phyloP scores from a whole-genome alignment of 2,113 vertebrate species.

The Microtus ochrogaster region DNA sequence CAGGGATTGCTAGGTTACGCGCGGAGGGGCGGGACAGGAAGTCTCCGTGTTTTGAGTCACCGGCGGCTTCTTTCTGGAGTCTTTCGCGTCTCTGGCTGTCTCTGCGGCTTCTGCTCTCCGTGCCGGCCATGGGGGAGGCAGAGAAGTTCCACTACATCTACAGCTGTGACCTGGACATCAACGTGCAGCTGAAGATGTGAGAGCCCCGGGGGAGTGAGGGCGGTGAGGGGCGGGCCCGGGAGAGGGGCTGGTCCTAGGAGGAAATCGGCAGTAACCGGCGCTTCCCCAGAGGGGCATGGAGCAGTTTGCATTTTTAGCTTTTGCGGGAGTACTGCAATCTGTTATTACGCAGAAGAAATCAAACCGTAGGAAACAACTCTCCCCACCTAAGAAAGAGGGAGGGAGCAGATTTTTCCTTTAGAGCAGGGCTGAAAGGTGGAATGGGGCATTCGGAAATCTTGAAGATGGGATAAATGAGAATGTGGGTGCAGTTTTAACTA shows the following conservation, averaged over 20 bases:
- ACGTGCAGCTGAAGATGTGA: slow-evolving; percentile 98
- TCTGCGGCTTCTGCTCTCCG: rapidly evolving
- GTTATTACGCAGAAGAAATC: neutral
- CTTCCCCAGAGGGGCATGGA: rapidly evolving
- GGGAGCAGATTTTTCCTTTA: neutral
- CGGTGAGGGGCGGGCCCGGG: rapidly evolving
- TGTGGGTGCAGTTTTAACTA: neutral
- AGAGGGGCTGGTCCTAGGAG: neutral
- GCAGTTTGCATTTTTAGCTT: neutral
- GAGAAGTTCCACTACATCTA: slow-evolving; percentile 97
- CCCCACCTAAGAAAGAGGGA: neutral
- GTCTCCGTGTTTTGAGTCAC: neutral
- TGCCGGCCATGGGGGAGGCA: slow-evolving; percentile 88
- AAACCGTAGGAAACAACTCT: neutral
- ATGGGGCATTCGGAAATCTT: neutral
- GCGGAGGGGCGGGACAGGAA: slow-evolving; percentile 64
- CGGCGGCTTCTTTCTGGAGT: rapidly evolving
- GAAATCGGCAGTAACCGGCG: neutral
- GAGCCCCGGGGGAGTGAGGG: slow-evolving; percentile 71
- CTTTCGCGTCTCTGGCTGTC: rapidly evolving
- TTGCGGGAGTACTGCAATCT: neutral
- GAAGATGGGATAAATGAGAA: neutral
- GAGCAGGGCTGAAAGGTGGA: neutral
- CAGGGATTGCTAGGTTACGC: neutral
- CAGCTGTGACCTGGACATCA: slow-evolving; percentile 97